A percentile compares a stretch with the other conserved stretches of the same genome.
These are phyloP conservation scores for Rhinoderma darwinii DNA, from an alignment of 2,113 vertebrate genomes.

Conservation along the genomic window DNA sequence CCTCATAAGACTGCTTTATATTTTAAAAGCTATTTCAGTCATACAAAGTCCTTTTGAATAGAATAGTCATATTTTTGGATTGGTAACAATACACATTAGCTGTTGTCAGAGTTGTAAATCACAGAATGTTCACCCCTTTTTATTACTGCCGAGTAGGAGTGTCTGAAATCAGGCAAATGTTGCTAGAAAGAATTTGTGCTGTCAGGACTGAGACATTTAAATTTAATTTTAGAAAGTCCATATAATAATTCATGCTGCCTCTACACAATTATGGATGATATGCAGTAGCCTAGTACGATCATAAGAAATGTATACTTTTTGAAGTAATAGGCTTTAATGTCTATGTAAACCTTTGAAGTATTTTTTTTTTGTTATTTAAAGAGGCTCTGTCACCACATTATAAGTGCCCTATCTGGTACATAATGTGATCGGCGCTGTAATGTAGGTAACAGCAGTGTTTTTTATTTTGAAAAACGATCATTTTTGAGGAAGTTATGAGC, in stretches of 20 bases:
- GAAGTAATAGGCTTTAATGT: neutral
- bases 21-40: slow-evolving; percentile 43
- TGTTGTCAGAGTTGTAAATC: slow-evolving; percentile 55
- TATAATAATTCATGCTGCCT: slow-evolving; percentile 13
- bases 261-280: neutral
- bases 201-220: slow-evolving; percentile 5
- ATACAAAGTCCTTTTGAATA: slow-evolving; percentile 51
- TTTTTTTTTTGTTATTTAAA: neutral
- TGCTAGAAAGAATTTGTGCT: neutral
- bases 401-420: too few relatives aligned
- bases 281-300: neutral
- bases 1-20: slow-evolving; percentile 39
- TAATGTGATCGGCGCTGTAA: too few relatives aligned
- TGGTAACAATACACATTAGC: slow-evolving; percentile 52
- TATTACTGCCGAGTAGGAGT: slow-evolving; percentile 45
- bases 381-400: too few relatives aligned
- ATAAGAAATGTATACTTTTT: neutral
- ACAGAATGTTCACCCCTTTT: slow-evolving; percentile 44
- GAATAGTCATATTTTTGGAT: slow-evolving; percentile 54
- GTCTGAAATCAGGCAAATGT: slow-evolving; percentile 45
- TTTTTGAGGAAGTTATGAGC: too few relatives aligned
- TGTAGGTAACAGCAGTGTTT: too few relatives aligned
- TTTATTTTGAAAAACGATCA: too few relatives aligned
- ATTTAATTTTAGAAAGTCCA: slow-evolving; percentile 7
- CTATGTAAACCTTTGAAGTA: too few relatives aligned